Evolutionary conservation across 2,797 vertebrate species (phyloP), one percentile per base, ranked within the genome.

Genomic region (Rhyacichthys aspro): DNA sequence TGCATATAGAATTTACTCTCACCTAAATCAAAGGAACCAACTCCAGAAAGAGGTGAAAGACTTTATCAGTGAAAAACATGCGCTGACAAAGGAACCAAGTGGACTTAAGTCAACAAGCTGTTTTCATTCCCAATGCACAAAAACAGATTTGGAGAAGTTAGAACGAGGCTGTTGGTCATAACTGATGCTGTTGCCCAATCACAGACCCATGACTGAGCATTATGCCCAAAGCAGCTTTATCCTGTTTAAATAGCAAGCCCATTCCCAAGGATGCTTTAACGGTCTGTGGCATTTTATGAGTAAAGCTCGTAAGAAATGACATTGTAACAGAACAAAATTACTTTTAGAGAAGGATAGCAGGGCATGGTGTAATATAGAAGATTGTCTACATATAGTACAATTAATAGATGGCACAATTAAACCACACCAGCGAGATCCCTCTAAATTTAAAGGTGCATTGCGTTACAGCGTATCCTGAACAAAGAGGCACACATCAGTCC

Each of bases 141-240:
- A 16, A 34, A 15, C 47, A 18, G 16, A 38, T 52, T 37, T 49
- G 9, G 33, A 16, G 8, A 38, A 18, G 11, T 19, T 52, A 12
- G 37, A 38, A 4, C 11, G 6, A 36, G 34, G 47, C 34, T 49
- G 3, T 34, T 32, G 14, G n/a, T 49, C n/a, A n/a, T 49, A 36
- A 49, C 32, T 38, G 37, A 11, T 8, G 17, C 36, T 14, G 36
- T 38, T 16, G 16, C 4, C 33, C 11, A 38, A 43, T 36, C 17
- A 16, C 16, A 38, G 37, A 52, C 49, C 49, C 49, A 50, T 36
- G 47, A 50, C 47, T 38, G 34, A 18, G 47, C 16, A 52, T 52
- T 52, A 37, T 14, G 36, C 36, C 49, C 49, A 52, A 52, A 52
- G 34, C 49, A 38, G 49, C 49, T 38, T 52, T 38, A 37, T 17